Base-by-base conservation (phyloP, 2,888 invertebrate species). In the Meghimatium bilineatum region DNA sequence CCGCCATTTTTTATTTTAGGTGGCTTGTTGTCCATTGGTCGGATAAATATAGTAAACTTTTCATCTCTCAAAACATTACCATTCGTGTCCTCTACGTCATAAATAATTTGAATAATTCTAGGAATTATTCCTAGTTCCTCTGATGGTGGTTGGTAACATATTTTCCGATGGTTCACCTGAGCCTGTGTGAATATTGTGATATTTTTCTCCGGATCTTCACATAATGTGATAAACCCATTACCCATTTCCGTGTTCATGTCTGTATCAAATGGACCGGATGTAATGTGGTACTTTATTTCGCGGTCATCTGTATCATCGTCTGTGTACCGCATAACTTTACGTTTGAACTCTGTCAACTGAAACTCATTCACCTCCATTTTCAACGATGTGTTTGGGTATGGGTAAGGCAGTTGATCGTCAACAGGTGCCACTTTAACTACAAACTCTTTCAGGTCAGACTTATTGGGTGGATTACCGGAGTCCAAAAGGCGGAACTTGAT, bases 1-100 rank as follows among this genome's bases (percentile, higher is more conserved):
- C 92, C 92, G 49, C 87, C 90, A 86, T 92, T 93, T 67, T 87
- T 89, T 0, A 94, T 89, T 32, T 87, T 83, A 17, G 93, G 93
- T 1, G 93, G 93, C 80, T 92, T 90, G 85, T 93, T 93, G 85
- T 93, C 90, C 23, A 93, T 90, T 17, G 94, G 93, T 63, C 90
- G 90, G 8, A 94, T 86, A 26, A 89, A 84, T 32, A 93, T 91
- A n/a, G 88, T 90, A 83, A 93, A 93, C 6, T 87, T 85, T 85
- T 93, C 93, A 85, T 91, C 90, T 29, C 87, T 87, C 5, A 93
- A 86, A 17, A 88, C 78, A 86, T 94, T 94, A 17, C 92, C 91
- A n/a, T 90, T 89, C 26, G 89, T 85, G 84, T 94, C 94, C 81
- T 91, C 88, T 10, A 93, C 93, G 79, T 90, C 89, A 84, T 91